Conservation (phyloP, 2,797 vertebrate genomes). For the Hyperoplus lanceolatus region DNA sequence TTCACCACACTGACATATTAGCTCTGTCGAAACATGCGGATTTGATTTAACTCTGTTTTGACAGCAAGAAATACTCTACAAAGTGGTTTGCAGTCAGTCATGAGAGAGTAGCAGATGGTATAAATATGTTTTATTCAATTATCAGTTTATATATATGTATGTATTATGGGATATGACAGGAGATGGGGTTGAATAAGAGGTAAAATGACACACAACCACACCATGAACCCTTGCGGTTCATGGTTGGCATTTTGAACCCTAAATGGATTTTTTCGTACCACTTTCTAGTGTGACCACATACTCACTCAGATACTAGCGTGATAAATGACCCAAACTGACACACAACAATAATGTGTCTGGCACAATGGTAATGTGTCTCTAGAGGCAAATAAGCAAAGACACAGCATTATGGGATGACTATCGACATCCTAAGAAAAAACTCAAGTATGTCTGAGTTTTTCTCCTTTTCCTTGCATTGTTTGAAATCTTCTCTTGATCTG, state of each 20-base stretch:
- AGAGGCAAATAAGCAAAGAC: neutral
- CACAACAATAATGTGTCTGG: neutral
- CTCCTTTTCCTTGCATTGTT: neutral
- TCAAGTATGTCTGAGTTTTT: neutral
- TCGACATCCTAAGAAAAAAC: neutral
- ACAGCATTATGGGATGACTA: neutral
- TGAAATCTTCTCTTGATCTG: neutral
- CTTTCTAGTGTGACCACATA: neutral
- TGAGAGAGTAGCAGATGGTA: no score
- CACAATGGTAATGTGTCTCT: neutral
- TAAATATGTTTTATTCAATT: no score
- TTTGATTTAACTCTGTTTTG: no score
- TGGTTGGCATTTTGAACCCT: neutral
- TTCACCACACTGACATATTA: no score
- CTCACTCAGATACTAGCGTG: neutral
- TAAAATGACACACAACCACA: no score
- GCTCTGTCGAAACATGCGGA: no score
- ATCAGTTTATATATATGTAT: no score
- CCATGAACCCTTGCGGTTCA: no score
- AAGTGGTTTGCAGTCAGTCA: no score
- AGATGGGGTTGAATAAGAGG: no score
- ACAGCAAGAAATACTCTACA: no score
- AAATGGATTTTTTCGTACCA: neutral
- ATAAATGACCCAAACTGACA: conserved; percentile 1
- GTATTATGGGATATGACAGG: no score